Conservation (phyloP, 2,888 invertebrate species). For the Parthenolecanium corni region DNA sequence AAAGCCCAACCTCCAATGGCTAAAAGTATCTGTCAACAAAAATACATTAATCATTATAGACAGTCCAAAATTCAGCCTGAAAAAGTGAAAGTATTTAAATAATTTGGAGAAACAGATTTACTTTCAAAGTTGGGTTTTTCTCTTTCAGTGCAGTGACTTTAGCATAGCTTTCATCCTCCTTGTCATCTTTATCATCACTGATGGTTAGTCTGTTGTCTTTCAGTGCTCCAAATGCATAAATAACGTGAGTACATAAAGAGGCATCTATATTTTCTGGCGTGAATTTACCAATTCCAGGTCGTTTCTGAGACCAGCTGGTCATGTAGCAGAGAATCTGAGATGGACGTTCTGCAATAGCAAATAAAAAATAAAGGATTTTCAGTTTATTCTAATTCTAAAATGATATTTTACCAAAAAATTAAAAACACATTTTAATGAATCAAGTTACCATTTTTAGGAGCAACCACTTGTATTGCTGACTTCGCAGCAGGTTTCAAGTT, state of each 20-base stretch:
- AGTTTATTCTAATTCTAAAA: background rate
- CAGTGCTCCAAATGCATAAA: constrained; percentile 87
- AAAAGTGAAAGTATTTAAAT: too few relatives aligned
- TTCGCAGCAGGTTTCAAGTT: constrained; percentile 50
- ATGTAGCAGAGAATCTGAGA: constrained; percentile 88
- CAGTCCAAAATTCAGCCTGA: too few relatives aligned
- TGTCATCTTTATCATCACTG: constrained; percentile 64
- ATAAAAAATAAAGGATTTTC: constrained; percentile 21
- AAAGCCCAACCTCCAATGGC: constrained; percentile 95
- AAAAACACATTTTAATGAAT: background rate
- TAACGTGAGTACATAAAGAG: constrained; percentile 81
- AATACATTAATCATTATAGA: background rate
- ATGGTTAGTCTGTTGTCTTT: constrained; percentile 73
- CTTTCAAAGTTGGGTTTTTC: constrained; percentile 77
- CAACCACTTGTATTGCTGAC: constrained; percentile 39
- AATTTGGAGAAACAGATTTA: constrained; percentile 37
- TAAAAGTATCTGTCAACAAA: constrained; percentile 51
- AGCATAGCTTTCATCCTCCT: constrained; percentile 67
- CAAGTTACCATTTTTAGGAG: constrained; percentile 53
- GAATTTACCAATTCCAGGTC: constrained; percentile 78
- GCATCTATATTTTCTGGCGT: constrained; percentile 80
- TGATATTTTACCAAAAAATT: background rate
- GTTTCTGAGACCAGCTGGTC: constrained; percentile 91
- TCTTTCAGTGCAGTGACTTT: constrained; percentile 73
- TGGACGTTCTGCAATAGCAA: constrained; percentile 51